These are phyloP conservation scores for Micoletzkya japonica DNA, from an alignment of 2,888 invertebrate genomes.

Conservation along the genomic window DNA sequence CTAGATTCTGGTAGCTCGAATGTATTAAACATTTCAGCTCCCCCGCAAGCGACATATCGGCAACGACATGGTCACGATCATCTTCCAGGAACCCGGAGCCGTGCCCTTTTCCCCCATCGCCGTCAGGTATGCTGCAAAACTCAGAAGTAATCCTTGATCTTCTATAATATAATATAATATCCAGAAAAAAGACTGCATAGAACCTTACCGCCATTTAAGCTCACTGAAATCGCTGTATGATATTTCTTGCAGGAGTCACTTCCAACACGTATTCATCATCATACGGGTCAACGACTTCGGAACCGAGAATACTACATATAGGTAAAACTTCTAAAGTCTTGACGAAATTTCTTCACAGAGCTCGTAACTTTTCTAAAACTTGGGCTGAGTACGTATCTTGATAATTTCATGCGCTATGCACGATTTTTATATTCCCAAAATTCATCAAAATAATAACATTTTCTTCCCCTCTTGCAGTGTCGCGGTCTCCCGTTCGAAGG, in stretches of 20 bases:
- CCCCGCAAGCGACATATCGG: constrained; percentile 93
- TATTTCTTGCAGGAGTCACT: constrained; percentile 72
- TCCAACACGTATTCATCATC: constrained; percentile 94
- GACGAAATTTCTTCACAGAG: too few species aligned
- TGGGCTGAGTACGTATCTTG: too few species aligned
- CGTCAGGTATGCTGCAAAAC: constrained; percentile 73
- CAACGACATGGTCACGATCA: constrained; percentile 94
- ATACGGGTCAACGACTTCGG: constrained; percentile 87
- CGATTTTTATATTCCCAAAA: too few species aligned
- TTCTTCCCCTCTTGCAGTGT: constrained; percentile 65
- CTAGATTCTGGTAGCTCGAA: too few species aligned
- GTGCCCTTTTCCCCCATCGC: constrained; percentile 89
- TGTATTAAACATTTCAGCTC: constrained; percentile 69
- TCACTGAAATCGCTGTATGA: neutral
- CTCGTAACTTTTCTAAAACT: too few species aligned
- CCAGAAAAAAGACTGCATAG: neutral
- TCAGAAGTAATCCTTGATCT: neutral
- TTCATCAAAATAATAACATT: too few species aligned
- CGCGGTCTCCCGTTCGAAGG: constrained; percentile 79
- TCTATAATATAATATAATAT: neutral
- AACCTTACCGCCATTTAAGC: neutral
- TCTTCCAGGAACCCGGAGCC: constrained; percentile 75
- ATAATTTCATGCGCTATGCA: too few species aligned
- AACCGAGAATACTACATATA: constrained; percentile 86
- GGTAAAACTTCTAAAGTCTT: constrained; percentile 66